A percentile compares a stretch with the other conserved stretches of the same genome.
These are phyloP conservation scores for Epinotia nisella DNA, from an alignment of 2,888 invertebrate species.

Conservation along the genomic window DNA sequence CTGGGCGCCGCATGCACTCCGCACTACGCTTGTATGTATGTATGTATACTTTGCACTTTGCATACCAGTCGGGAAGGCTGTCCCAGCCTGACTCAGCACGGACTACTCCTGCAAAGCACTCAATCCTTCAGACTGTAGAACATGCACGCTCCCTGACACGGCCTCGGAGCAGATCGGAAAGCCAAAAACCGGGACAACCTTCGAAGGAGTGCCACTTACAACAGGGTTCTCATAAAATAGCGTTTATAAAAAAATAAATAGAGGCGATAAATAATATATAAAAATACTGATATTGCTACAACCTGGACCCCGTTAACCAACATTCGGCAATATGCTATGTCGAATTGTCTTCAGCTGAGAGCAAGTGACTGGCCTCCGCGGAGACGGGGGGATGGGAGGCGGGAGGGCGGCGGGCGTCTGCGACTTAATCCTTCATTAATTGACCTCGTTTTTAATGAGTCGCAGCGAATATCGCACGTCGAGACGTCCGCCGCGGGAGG, in stretches of 20 bases:
- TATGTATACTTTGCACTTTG: slow-evolving; percentile 30
- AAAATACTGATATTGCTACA: slow-evolving; percentile 80
- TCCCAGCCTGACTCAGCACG: slow-evolving; percentile 72
- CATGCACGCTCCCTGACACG: slow-evolving; percentile 70
- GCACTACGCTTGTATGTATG: slow-evolving; percentile 28
- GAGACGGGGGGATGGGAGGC: slow-evolving; percentile 49
- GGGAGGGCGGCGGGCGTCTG: slow-evolving; percentile 65
- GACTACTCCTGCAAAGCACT: slow-evolving; percentile 74
- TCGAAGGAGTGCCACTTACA: slow-evolving; percentile 82
- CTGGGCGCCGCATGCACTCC: slow-evolving; percentile 37
- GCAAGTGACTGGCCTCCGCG: slow-evolving; percentile 72
- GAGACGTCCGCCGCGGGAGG: slow-evolving; percentile 47
- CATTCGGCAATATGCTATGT: slow-evolving; percentile 77
- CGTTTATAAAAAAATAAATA: slow-evolving; percentile 77
- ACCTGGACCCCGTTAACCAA: slow-evolving; percentile 83
- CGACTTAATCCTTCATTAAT: slow-evolving; percentile 76
- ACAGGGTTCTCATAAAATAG: slow-evolving; percentile 73
- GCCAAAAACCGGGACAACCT: slow-evolving; percentile 86
- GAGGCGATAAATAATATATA: slow-evolving; percentile 81
- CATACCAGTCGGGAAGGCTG: slow-evolving; percentile 69
- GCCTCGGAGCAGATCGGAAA: slow-evolving; percentile 73
- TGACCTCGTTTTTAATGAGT: slow-evolving; percentile 64
- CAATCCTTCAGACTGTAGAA: slow-evolving; percentile 64
- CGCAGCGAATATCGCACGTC: slow-evolving; percentile 36
- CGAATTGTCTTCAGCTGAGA: slow-evolving; percentile 74